phyloP scores from a whole-genome alignment of 1,140 invertebrate species.

The Schlechtendalia chinensis region DNA sequence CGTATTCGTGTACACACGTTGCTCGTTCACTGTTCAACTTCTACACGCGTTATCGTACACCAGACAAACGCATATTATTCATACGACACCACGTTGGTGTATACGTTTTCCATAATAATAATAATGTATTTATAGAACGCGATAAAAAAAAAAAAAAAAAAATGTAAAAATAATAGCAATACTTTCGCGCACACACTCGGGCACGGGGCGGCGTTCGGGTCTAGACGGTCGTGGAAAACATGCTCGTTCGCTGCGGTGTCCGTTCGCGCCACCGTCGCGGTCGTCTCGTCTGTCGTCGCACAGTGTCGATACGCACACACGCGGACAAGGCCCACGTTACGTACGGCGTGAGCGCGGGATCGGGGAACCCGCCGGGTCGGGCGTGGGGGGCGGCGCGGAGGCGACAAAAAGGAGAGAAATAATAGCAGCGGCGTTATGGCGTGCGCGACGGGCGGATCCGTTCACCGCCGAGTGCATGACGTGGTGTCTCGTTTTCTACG shows the following conservation, averaged over 20 bases:
- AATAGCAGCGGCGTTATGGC: neutral
- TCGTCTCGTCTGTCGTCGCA: too few species aligned
- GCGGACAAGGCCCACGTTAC: neutral
- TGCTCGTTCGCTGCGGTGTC: neutral
- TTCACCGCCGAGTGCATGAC: neutral
- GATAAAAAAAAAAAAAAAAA: too few species aligned
- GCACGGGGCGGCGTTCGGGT: neutral
- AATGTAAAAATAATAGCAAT: neutral
- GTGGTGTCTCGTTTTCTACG: neutral
- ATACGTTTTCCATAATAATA: too few species aligned
- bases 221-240: constrained; percentile 45
- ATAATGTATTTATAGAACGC: neutral
- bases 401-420: constrained; percentile 13
- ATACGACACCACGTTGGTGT: neutral
- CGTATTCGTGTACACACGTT: too few species aligned
- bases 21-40: too few species aligned
- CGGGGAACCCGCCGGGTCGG: too few species aligned
- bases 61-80: neutral
- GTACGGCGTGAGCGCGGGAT: too few species aligned
- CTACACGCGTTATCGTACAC: neutral
- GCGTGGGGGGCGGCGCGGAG: neutral
- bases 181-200: neutral
- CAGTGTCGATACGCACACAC: neutral
- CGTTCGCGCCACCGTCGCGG: neutral
- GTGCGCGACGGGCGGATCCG: neutral